phyloP scores from a whole-genome alignment of 2,797 vertebrate species.

The Megaceryle alcyon region DNA sequence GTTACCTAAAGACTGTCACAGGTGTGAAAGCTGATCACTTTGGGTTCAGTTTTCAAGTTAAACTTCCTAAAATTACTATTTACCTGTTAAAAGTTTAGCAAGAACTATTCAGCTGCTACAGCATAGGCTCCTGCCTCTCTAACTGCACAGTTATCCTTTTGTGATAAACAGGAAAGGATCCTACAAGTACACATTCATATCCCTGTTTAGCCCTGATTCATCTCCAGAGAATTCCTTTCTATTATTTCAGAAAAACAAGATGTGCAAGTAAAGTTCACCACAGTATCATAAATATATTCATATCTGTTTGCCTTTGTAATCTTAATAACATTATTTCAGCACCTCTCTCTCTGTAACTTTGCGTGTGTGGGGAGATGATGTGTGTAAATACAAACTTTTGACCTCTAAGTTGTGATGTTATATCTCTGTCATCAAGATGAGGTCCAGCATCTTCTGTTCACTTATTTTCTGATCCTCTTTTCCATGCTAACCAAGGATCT shows the following conservation, averaged over 20 bases:
- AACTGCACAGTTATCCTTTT: neutral
- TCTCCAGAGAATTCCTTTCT: neutral
- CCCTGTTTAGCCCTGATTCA: neutral
- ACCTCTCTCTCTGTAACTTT: neutral
- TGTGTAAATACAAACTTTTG: neutral
- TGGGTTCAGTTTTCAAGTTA: neutral
- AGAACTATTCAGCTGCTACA: neutral
- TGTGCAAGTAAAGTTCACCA: neutral
- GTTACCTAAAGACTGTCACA: neutral
- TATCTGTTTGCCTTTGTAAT: neutral
- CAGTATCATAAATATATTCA: neutral
- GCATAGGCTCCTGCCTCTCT: neutral
- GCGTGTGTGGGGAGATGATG: fast-evolving
- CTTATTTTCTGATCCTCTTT: neutral
- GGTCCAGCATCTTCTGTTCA: neutral
- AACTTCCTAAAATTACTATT: neutral
- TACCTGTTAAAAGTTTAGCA: neutral
- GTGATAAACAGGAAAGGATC: neutral
- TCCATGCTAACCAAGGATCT: neutral
- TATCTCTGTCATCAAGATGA: neutral
- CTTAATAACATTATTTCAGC: neutral
- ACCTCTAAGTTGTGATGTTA: neutral
- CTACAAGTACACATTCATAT: neutral
- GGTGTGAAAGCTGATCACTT: neutral
- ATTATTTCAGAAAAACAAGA: neutral